Evolutionary conservation across 2,797 vertebrate genomes (phyloP).

Genomic region (Gymnocypris eckloni): DNA sequence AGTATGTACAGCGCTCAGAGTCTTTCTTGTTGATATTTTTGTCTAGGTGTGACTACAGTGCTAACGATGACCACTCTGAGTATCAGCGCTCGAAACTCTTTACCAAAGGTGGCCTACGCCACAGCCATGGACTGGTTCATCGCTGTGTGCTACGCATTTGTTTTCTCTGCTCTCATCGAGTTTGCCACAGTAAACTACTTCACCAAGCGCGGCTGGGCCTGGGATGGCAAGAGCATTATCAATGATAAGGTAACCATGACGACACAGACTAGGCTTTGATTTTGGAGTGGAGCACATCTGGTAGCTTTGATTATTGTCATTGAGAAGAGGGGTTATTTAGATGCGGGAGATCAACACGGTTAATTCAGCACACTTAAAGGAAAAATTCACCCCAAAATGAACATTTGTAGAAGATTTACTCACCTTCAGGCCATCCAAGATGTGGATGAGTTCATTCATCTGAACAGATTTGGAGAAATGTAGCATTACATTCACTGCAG

Average conservation of each 20-base stretch:
- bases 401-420: not conserved
- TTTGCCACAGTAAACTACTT: constrained; percentile 98
- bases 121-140: constrained; percentile 99
- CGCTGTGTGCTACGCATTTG: constrained; percentile 94
- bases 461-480: not conserved
- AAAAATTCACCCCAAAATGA: not conserved
- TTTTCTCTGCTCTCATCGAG: constrained; percentile 94
- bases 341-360: constrained; percentile 6
- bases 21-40: not conserved
- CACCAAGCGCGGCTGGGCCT: constrained; percentile 92
- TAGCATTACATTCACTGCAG: not conserved
- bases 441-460: not conserved
- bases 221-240: constrained; percentile 93
- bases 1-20: not conserved
- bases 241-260: constrained; percentile 87
- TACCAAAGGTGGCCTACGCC: constrained; percentile 94
- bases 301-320: constrained; percentile 34
- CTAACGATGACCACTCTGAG: constrained; percentile 95
- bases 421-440: not conserved
- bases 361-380: not conserved
- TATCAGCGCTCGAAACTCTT: constrained; percentile 92
- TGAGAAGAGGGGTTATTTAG: constrained; percentile 23
- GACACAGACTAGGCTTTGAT: constrained; percentile 35
- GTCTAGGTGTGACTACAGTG: constrained; percentile 91
- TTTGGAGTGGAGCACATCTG: constrained; percentile 26